These are phyloP conservation scores for Lagria hirta DNA, from an alignment of 2,888 invertebrate genomes.

Conservation along the genomic window DNA sequence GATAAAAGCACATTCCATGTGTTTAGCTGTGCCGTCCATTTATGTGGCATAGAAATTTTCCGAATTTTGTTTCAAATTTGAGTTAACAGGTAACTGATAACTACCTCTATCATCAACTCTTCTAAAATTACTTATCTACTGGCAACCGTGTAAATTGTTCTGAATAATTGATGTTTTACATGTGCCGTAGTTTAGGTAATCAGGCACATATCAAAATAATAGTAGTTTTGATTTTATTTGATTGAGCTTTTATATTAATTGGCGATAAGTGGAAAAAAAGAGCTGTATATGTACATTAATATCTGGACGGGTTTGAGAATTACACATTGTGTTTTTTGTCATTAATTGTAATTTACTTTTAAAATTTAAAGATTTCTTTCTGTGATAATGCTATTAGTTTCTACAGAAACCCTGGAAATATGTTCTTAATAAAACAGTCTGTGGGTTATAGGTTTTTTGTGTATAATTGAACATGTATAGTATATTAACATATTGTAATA, in stretches of 20 bases:
- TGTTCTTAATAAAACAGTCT: conserved; percentile 23
- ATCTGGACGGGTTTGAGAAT: conserved; percentile 26
- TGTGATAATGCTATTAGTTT: conserved; percentile 42
- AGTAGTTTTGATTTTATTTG: too few species aligned
- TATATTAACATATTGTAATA: conserved; percentile 37
- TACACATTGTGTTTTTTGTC: conserved; percentile 13
- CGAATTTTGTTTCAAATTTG: conserved; percentile 17
- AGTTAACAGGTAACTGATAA: conserved; percentile 23
- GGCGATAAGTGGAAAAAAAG: conserved; percentile 11
- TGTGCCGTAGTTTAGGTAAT: conserved; percentile 22
- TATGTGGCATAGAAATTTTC: conserved; percentile 45
- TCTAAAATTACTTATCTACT: conserved; percentile 14
- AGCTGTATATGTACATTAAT: conserved; percentile 26
- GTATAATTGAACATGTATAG: conserved; percentile 36
- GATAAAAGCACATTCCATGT: conserved; percentile 41
- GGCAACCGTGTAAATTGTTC: conserved; percentile 21
- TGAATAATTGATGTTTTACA: conserved; percentile 14
- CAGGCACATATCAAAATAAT: conserved; percentile 26
- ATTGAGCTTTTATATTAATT: conserved; percentile 24
- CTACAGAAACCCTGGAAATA: conserved; percentile 33
- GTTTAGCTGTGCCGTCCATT: conserved; percentile 51
- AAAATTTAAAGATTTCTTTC: conserved; percentile 43
- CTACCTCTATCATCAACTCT: conserved; percentile 17
- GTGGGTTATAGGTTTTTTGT: conserved; percentile 31
- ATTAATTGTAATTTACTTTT: conserved; percentile 20